phyloP scores from a whole-genome alignment of 2,113 vertebrate genomes.

The Centropristis striata region DNA sequence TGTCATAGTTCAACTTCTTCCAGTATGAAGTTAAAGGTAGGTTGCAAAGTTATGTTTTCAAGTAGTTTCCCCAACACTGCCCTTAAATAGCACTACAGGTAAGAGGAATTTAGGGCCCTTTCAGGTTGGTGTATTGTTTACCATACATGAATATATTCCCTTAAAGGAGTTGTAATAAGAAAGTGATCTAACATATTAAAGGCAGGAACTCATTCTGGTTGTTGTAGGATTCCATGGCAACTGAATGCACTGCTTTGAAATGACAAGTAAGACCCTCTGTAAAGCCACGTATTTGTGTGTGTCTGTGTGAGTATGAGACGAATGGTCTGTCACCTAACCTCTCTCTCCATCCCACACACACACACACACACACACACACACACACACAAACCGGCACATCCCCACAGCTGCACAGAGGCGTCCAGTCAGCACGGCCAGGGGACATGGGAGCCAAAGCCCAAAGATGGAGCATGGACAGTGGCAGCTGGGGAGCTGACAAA shows the following conservation, averaged over 20 bases:
- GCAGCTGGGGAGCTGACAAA: constrained; percentile 88
- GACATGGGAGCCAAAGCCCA: constrained; percentile 84
- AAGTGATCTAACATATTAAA: not conserved
- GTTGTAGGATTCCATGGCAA: constrained; percentile 60
- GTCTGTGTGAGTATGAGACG: constrained; percentile 64
- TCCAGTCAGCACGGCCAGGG: constrained; percentile 84
- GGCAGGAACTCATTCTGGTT: constrained; percentile 25
- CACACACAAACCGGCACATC: constrained; percentile 72
- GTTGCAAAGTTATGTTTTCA: too few relatives aligned
- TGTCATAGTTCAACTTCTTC: too few relatives aligned
- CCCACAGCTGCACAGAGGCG: constrained; percentile 85
- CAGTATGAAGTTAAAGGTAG: too few relatives aligned
- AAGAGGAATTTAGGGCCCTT: not conserved
- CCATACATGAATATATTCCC: not conserved
- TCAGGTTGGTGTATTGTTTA: not conserved
- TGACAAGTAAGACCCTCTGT: constrained; percentile 56
- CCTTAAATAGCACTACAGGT: not conserved
- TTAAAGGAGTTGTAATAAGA: not conserved
- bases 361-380: constrained; percentile 65
- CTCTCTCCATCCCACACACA: constrained; percentile 59
- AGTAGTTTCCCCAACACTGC: too few relatives aligned
- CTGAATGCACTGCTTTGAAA: constrained; percentile 62
- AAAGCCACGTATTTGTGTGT: constrained; percentile 67
- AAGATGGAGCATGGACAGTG: constrained; percentile 84
- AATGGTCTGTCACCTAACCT: constrained; percentile 82